phyloP scores from a whole-genome alignment of 2,113 vertebrate species.

The Cyphomyrus discorhynchus region DNA sequence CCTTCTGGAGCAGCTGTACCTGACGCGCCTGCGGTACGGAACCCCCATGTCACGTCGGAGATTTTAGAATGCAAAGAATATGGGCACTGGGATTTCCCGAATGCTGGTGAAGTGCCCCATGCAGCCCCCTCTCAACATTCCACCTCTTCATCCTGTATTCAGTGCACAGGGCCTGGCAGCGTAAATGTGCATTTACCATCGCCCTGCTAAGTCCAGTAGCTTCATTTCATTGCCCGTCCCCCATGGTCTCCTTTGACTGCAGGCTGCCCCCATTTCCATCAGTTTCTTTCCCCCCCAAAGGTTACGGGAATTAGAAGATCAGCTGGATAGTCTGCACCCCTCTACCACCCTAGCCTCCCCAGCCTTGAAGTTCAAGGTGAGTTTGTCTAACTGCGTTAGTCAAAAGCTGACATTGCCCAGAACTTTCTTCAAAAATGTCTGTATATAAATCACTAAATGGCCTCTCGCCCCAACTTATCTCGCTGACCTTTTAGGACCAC shows the following conservation, averaged over 20 bases:
- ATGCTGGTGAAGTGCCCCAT: neutral
- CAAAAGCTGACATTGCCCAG: neutral
- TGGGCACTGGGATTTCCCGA: neutral
- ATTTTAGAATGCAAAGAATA: neutral
- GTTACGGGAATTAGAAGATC: constrained; percentile 81
- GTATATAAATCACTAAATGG: neutral
- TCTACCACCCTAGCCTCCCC: constrained; percentile 69
- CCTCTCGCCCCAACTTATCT: neutral
- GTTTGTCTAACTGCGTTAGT: neutral
- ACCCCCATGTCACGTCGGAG: neutral
- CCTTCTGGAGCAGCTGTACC: constrained; percentile 76
- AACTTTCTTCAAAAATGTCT: neutral
- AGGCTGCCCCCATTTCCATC: neutral
- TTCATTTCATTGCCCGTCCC: neutral
- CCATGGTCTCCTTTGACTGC: neutral
- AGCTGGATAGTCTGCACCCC: constrained; percentile 72
- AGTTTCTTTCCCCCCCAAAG: constrained; percentile 44
- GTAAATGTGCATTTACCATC: neutral
- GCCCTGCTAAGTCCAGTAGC: neutral
- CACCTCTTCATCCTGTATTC: neutral
- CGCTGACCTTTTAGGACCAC: neutral
- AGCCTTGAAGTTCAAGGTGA: constrained; percentile 90
- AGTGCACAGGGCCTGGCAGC: neutral
- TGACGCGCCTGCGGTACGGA: constrained; percentile 74
- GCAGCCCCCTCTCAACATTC: neutral